Evolutionary conservation across 92 coral and sea anemone species (phyloP), one percentile per base, ranked within the genome.

Genomic region (Porites lobata): DNA sequence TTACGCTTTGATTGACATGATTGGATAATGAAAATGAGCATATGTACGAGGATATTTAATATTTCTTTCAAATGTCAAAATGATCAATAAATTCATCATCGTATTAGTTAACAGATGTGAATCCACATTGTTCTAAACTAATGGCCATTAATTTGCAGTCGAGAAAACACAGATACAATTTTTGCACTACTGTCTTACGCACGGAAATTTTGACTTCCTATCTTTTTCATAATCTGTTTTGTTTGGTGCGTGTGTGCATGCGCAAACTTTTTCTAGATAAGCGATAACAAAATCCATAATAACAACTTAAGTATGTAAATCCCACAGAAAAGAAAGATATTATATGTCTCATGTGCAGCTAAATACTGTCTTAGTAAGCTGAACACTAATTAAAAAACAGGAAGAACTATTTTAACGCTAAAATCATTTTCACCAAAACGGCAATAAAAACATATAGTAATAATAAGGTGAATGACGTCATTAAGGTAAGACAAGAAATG

Each of bases 281-380:
- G 72, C 72, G 72, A 68, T 68, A 68, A 68, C 72, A 68, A 68
- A 68, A 68, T 68, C 61, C 61, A 10, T 8, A 6, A 8, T 10
- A 14, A 29, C 29, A 8, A 22, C 9, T 67, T 26, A 1, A 20
- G 10, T 13, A 1, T 24, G 29, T 21, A 26, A 43, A 26, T 21
- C 9, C 11, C 14, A 32, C 24, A 68, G 15, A 56, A 14, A 56
- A 56, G 69, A n/a, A 10, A 56, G 61, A 56, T 56, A 9, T 54
- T 54, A 10, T 4, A 8, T 56, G 15, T 56, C 61, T 56, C 61
- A 2, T 10, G 13, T 56, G 11, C 11, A 10, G 61, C 47, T 38
- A 14, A 56, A 56, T 56, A 56, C 61, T 56, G 11, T 17, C 15
- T 56, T 0, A 14, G 3, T 56, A 56, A 56, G 61, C 47, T 6